These are phyloP conservation scores for Actinemys pallida DNA, from an alignment of 2,113 vertebrate species.

Conservation along the genomic window DNA sequence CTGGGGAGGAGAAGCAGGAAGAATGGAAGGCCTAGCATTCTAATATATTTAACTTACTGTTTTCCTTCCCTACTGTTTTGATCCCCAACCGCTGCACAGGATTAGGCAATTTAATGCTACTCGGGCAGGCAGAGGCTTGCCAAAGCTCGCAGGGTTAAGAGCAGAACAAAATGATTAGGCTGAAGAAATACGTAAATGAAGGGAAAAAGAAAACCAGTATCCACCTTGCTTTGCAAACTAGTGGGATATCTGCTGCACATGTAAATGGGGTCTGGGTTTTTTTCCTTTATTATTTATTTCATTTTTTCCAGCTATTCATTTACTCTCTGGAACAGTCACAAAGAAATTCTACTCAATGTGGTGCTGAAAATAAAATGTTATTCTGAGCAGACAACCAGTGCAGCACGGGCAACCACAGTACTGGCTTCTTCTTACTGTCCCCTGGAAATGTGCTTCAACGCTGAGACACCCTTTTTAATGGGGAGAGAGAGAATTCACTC, in stretches of 20 bases:
- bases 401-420: neutral
- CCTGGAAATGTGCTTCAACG: neutral
- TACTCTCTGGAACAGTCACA: neutral
- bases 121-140: neutral
- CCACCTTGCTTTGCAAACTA: neutral
- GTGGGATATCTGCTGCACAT: neutral
- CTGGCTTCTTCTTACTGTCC: neutral
- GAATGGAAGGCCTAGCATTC: neutral
- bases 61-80: neutral
- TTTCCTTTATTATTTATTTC: neutral
- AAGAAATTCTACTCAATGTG: neutral
- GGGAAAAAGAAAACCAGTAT: neutral
- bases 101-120: neutral
- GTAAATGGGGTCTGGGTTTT: neutral
- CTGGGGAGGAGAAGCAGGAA: neutral
- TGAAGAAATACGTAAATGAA: neutral
- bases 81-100: neutral
- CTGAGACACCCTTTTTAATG: neutral
- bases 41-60: neutral
- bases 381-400: neutral
- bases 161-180: neutral
- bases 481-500: neutral
- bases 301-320: neutral
- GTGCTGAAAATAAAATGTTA: neutral
- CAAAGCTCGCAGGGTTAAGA: neutral